A percentile compares a stretch with the other conserved stretches of the same genome.
Evolutionary conservation across 2,113 vertebrate genomes (phyloP).

Genomic region (Neotoma lepida): DNA sequence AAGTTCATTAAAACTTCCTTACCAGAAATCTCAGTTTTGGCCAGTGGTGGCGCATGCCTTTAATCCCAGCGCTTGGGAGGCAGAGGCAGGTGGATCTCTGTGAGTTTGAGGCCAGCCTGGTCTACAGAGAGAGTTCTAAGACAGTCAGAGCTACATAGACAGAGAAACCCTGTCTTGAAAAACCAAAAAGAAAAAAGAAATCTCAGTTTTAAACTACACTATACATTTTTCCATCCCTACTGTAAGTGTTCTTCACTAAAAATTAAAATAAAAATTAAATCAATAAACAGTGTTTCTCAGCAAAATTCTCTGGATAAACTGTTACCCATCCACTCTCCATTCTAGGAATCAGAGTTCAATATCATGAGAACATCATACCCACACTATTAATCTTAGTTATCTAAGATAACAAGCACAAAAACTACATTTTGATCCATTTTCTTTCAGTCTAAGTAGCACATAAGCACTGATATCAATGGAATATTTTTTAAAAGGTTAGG

Average conservation of each 20-base stretch:
- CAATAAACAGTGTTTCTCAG: background rate
- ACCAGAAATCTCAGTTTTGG: background rate
- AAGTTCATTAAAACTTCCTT: constrained; percentile 42
- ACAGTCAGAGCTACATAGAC: background rate
- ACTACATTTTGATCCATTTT: background rate
- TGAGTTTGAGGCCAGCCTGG: background rate
- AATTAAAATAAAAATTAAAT: constrained; percentile 24
- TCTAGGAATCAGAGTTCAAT: background rate
- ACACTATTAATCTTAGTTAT: background rate
- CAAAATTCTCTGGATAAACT: background rate
- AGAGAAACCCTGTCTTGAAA: background rate
- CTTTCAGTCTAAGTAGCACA: background rate
- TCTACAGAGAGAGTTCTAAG: background rate
- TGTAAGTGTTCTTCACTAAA: background rate
- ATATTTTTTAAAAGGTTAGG: background rate
- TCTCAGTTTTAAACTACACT: background rate
- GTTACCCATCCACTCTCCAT: background rate
- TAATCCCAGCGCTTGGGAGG: background rate
- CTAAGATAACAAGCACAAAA: background rate
- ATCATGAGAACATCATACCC: background rate
- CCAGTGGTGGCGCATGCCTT: background rate
- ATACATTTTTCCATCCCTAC: background rate
- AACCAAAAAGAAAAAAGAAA: background rate
- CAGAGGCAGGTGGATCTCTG: background rate
- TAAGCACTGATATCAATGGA: background rate